Evolutionary conservation across 2,797 vertebrate genomes (phyloP).

Genomic region (Hydrocynus forskahlii): DNA sequence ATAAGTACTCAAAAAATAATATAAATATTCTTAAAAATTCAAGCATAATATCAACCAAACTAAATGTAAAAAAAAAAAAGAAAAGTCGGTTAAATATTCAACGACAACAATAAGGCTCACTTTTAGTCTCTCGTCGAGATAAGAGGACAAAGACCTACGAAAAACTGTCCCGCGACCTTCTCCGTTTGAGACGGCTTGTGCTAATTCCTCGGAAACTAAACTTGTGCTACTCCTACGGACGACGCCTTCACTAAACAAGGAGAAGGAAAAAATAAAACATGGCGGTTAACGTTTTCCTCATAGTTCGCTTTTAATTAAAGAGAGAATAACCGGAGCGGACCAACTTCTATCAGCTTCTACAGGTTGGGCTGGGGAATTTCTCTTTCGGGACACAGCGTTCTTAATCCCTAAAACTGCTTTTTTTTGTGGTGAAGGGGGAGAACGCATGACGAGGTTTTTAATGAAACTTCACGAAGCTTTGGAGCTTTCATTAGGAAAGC

Average conservation of each 20-base stretch:
- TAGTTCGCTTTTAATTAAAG: slow-evolving; percentile 14
- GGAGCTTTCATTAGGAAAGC: slow-evolving; percentile 10
- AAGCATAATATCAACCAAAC: slow-evolving; percentile 80
- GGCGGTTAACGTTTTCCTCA: slow-evolving; percentile 4
- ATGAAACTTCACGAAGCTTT: slow-evolving; percentile 8
- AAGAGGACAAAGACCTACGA: slow-evolving; percentile 63
- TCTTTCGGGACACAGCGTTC: background rate
- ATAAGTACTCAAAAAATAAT: slow-evolving; percentile 74
- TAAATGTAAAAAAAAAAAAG: slow-evolving; percentile 54
- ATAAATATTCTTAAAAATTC: slow-evolving; percentile 61
- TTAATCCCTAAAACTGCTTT: background rate
- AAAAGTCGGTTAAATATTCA: slow-evolving; percentile 75
- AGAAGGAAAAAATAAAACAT: slow-evolving; percentile 33
- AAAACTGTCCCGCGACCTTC: slow-evolving; percentile 66
- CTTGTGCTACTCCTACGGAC: slow-evolving; percentile 73
- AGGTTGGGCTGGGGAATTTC: slow-evolving; percentile 1
- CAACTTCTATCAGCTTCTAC: background rate
- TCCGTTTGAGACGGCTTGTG: slow-evolving; percentile 72
- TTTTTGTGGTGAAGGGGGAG: background rate
- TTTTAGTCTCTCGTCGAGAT: slow-evolving; percentile 68
- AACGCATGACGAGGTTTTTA: slow-evolving; percentile 1
- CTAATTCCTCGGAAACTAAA: slow-evolving; percentile 73
- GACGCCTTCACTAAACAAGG: slow-evolving; percentile 60
- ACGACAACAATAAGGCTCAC: slow-evolving; percentile 83
- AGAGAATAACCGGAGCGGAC: slow-evolving; percentile 8